Evolutionary conservation across 2,797 vertebrate genomes (phyloP), one percentile per base, ranked within the genome.

Genomic region (Thunnus albacares): DNA sequence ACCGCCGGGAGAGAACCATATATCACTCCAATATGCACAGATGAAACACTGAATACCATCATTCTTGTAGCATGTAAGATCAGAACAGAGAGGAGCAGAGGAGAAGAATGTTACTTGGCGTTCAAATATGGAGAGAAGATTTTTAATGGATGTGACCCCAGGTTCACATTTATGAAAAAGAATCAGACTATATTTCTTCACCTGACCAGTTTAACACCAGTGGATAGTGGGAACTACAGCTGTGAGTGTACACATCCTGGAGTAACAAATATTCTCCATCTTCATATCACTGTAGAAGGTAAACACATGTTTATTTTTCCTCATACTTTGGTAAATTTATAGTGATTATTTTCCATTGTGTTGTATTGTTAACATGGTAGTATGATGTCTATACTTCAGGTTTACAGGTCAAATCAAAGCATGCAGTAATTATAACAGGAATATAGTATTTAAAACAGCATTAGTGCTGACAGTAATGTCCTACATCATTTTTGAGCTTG

Each of bases 181-280:
- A 74, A 57, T 43, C 28, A 61, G 11, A 76, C 45, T 14, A 2
- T 82, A 0, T 80, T 43, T 64, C 71, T 91, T 13, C 47, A 74
- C 9, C 75, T 90, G 75, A 79, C 1, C 7, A 20, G 52, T 66
- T 70, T 89, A 79, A 75, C 52, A 78, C 1, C 68, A 77, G 57
- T 43, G 5, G 84, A 91, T 5, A 83, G 64, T 66, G 88, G 89
- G 43, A 78, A 4, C 66, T 71, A 71, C 82, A 51, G 4, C 52
- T 92, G 91, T 71, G 0, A 63, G 1, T 82, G 83, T 65, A 0
- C 1, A 74, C 0, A 0, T 5, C 0, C 0, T 3, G 20, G 0
- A 0, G 11, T 0, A 66, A 15, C 1, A n/a, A 0, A 12, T 0
- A 0, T 0, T 22, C 0, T 76, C 1, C 3, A 59, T n/a, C 60